These are phyloP conservation scores for Lepidonotus clava DNA, from an alignment of 2,888 invertebrate species.

Conservation along the genomic window DNA sequence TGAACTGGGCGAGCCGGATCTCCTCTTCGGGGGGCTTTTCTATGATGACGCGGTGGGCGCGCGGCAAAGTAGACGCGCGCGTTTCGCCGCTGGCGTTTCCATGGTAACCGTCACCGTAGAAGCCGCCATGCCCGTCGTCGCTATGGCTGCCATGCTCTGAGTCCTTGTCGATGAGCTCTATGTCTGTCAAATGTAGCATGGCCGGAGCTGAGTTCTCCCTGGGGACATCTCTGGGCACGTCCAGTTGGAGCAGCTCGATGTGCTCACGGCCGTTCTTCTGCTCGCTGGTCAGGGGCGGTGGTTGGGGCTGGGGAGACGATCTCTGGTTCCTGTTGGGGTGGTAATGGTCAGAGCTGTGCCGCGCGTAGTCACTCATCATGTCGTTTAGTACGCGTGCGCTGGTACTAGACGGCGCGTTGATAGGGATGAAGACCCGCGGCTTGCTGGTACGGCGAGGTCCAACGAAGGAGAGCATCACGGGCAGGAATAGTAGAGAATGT, in stretches of 20 bases:
- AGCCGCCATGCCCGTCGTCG: not conserved
- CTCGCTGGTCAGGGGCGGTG: not conserved
- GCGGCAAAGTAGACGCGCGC: slow-evolving; percentile 3
- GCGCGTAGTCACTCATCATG: slow-evolving; percentile 23
- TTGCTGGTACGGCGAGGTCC: slow-evolving; percentile 63
- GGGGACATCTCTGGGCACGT: not conserved
- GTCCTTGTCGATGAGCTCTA: not conserved
- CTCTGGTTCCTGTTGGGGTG: too few relatives aligned
- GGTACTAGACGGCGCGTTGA: not conserved
- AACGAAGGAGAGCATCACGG: slow-evolving; percentile 81
- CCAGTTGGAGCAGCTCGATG: slow-evolving; percentile 10
- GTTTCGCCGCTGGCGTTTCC: not conserved
- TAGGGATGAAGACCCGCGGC: slow-evolving; percentile 61
- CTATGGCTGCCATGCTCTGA: not conserved
- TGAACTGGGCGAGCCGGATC: slow-evolving; percentile 29
- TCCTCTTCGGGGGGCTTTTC: slow-evolving; percentile 29
- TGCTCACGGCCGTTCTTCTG: not conserved
- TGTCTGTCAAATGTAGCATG: slow-evolving; percentile 15
- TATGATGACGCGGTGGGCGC: slow-evolving; percentile 5
- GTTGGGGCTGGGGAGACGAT: not conserved
- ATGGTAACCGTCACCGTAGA: not conserved
- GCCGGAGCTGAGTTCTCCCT: slow-evolving; percentile 17
- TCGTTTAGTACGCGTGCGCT: not conserved
- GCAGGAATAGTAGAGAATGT: slow-evolving; percentile 95
- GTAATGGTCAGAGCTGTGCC: not conserved